A percentile compares a stretch with the other conserved stretches of the same genome.
These are phyloP conservation scores for Carettochelys insculpta DNA, from an alignment of 2,113 vertebrate species.

Conservation along the genomic window DNA sequence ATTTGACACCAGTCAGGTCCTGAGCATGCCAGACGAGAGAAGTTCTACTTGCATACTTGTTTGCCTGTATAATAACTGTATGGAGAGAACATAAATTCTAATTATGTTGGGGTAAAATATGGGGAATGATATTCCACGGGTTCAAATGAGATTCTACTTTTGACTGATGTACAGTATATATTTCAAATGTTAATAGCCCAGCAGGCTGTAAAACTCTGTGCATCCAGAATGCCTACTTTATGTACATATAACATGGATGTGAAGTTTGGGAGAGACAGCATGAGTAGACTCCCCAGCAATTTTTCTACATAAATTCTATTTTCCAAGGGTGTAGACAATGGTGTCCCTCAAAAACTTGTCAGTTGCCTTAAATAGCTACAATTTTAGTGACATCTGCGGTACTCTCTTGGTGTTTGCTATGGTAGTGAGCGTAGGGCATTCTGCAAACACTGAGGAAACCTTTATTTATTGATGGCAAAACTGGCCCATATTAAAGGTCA, in stretches of 20 bases:
- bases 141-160: background rate
- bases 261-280: background rate
- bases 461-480: background rate
- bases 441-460: background rate
- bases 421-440: background rate
- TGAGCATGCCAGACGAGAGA: too few relatives aligned
- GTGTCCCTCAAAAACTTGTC: background rate
- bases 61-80: background rate
- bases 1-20: too few relatives aligned
- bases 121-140: too few relatives aligned
- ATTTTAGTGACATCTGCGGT: background rate
- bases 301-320: background rate
- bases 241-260: background rate
- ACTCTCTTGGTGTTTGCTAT: background rate
- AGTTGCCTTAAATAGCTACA: background rate
- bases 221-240: rapidly evolving
- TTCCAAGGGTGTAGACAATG: background rate
- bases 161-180: background rate
- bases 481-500: background rate
- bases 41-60: too few relatives aligned
- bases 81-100: background rate
- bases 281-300: rapidly evolving
- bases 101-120: background rate
- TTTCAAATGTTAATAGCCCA: background rate
- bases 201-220: background rate